A percentile compares a stretch with the other conserved stretches of the same genome.
phyloP scores from a whole-genome alignment of 2,888 invertebrate genomes.

The Psococerastis gibbosa region DNA sequence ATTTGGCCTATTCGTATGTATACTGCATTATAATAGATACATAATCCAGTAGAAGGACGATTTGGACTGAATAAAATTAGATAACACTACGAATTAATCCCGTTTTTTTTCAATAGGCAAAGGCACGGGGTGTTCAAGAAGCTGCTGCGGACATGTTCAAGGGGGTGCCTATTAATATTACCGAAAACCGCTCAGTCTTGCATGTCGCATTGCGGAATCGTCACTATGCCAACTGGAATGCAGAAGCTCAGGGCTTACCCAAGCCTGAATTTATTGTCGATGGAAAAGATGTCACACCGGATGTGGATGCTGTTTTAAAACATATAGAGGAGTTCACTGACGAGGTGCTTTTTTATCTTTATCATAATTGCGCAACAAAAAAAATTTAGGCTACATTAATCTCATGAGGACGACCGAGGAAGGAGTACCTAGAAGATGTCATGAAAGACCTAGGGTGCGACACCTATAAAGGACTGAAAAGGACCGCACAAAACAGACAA shows the following conservation, averaged over 20 bases:
- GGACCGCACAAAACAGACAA: no score
- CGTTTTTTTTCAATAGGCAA: conserved; percentile 32
- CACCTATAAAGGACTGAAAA: no score
- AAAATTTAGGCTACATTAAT: conserved; percentile 43
- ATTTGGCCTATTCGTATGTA: background rate
- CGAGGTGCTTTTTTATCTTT: no score
- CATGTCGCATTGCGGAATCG: conserved; percentile 88
- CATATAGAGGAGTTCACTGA: conserved; percentile 92
- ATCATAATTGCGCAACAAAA: background rate
- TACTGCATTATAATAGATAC: no score
- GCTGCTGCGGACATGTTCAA: conserved; percentile 79
- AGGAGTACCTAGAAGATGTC: no score
- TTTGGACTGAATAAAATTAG: no score
- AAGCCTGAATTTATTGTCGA: conserved; percentile 35
- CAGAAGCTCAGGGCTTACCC: background rate
- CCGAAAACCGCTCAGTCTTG: conserved; percentile 88
- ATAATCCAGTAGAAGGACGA: no score
- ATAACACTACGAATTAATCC: no score
- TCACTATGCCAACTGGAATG: conserved; percentile 44
- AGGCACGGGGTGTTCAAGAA: conserved; percentile 58
- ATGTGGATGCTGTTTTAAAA: conserved; percentile 71
- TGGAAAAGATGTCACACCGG: conserved; percentile 80
- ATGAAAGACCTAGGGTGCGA: no score
- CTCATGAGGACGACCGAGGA: no score
- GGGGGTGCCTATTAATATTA: conserved; percentile 94